Evolutionary conservation across 2,113 vertebrate genomes (phyloP), one percentile per base, ranked within the genome.

Genomic region (Trogon melanurus): DNA sequence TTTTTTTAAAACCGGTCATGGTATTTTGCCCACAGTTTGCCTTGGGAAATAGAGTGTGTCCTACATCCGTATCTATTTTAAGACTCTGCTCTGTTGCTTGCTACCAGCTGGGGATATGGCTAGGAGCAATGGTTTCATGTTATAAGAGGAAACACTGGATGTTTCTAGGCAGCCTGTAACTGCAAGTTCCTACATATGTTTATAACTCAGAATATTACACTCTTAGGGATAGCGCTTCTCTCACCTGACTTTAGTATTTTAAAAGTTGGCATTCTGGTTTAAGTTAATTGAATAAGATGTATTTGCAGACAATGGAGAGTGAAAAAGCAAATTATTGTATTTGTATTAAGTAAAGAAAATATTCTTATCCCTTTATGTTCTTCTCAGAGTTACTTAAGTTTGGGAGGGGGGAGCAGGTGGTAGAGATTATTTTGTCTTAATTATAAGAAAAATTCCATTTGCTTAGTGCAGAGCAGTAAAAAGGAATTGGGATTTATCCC

Each of bases 41-140:
- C 94, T 88, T 95, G 44, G 94, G 95, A 95, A 96, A 93, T 92
- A 71, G 94, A 95, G 51, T 93, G 91, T 94, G 88, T 93, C 94
- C 96, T 97, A 97, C 83, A 94, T 96, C 88, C 5, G 2, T 54
- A 2, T 70, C 94, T 96, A 96, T 96, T 96, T 97, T 97, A 93
- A 93, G 92, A 45, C 22, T 74, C 22, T 70, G 58, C 51, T 83
- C 56, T 78, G 36, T 94, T 89, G 82, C 75, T 34, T 91, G 67
- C 64, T 80, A 21, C 75, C n/a, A 78, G 92, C 88, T 92, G 88
- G 79, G 94, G 94, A 93, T 1, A 3, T 29, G 75, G 75, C 88
- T 90, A 32, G 83, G 72, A 93, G 75, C 58, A 66, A 41, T 60
- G 58, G 44, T 47, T 92, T 83, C 3, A 7, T 13, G 16, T 62